Evolutionary conservation across 2,113 vertebrate genomes (phyloP).

Genomic region (Gopherus evgoodei): DNA sequence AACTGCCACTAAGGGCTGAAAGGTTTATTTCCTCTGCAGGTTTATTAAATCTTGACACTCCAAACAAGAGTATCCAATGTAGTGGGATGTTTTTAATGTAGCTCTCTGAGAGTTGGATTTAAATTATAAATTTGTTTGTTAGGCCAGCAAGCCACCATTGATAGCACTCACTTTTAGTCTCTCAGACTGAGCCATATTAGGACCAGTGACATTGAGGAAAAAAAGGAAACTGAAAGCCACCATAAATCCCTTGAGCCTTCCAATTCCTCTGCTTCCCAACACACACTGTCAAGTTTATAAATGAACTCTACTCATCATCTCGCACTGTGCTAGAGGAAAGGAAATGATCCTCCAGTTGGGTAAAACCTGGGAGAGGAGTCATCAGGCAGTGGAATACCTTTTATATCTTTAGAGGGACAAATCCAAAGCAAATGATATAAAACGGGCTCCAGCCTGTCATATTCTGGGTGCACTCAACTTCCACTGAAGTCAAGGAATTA

Average conservation of each 20-base stretch:
- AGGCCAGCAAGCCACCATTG: not conserved
- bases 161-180: slow-evolving; percentile 9
- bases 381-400: accelerated
- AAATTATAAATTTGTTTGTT: slow-evolving; percentile 55
- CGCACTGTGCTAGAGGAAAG: not conserved
- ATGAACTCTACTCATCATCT: not conserved
- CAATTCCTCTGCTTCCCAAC: not conserved
- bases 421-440: not conserved
- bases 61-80: slow-evolving; percentile 19
- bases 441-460: not conserved
- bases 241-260: not conserved
- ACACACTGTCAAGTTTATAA: not conserved
- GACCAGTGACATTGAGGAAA: not conserved
- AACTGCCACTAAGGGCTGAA: slow-evolving; percentile 22
- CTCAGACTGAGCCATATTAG: not conserved
- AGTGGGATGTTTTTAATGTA: not conserved
- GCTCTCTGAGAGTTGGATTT: slow-evolving; percentile 9
- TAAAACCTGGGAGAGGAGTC: not conserved
- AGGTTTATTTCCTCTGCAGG: slow-evolving; percentile 41
- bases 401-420: not conserved
- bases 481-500: not conserved
- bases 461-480: not conserved
- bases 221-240: not conserved
- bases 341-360: not conserved
- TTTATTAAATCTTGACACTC: slow-evolving; percentile 61